Base-by-base conservation (phyloP, 2,113 vertebrate species). In the Cariama cristata region DNA sequence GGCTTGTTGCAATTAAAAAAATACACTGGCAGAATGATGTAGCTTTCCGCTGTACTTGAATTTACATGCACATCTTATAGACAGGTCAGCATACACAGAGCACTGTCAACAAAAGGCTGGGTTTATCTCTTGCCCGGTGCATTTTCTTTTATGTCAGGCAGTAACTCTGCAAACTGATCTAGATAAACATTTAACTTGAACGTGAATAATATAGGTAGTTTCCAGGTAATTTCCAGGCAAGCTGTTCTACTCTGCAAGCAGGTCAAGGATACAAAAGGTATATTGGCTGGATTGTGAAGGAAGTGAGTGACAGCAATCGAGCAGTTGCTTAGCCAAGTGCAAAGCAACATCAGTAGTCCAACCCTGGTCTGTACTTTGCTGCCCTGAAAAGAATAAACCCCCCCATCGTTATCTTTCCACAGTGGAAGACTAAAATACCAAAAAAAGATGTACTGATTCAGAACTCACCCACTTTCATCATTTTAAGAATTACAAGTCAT, bases 281-380 rank as follows among this genome's bases (percentile, higher is more conserved):
- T 98, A 49, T 99, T 99, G 96, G 99, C 98, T 87, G 99, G 98
- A 71, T 99, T 99, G 98, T 99, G 99, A 71, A 99, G 99, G 97
- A 99, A 99, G 97, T 99, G 99, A 7, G 99, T 99, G 94, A 99
- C 99, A 8, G 99, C 99, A 58, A 99, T 99, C 3, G 99, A 99
- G 96, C 99, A 99, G 98, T 99, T 99, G 97, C 98, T 99, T 85
- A 99, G 98, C 99, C 99, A 99, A 7, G 99, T 99, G 88, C 99
- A 99, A 77, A 99, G 99, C 97, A 99, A 96, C 98, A 99, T 99
- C 96, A 99, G 98, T 11, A 99, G 98, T 73, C 99, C 99, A 73
- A 99, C 99, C 86, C 99, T 98, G 62, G 99, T 99, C 97, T 99
- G 99, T 26, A 99, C 99, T 97, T 99, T 99, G 98, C 99, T 99